Percentiles rank a stretch among this genome's conserved stretches.
These are phyloP conservation scores for Oikopleura dioica DNA, from an alignment of 23 tunicate species.

Conservation along the genomic window DNA sequence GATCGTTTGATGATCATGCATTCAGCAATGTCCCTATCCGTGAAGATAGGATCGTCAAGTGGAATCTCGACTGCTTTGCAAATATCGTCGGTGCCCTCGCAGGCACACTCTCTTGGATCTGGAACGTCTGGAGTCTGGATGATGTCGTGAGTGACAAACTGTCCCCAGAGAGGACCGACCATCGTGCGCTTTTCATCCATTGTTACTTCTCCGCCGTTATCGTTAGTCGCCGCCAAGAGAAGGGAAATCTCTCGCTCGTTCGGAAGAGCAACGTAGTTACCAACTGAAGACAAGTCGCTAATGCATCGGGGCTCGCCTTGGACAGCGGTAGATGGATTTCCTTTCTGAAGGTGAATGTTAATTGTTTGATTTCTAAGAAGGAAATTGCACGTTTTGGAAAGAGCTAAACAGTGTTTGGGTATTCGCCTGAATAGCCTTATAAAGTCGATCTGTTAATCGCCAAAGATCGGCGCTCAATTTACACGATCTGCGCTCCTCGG, in stretches of 20 bases:
- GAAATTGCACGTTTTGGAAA: no score
- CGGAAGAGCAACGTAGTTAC: background rate
- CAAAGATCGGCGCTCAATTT: background rate
- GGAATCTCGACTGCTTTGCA: background rate
- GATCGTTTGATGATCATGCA: background rate
- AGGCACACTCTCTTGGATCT: background rate
- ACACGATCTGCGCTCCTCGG: background rate
- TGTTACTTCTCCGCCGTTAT: background rate
- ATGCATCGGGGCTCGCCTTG: conserved; percentile 8
- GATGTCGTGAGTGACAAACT: conserved; percentile 6
- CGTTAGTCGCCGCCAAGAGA: background rate
- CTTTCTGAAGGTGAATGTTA: no score
- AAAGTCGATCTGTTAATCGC: no score
- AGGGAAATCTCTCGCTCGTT: conserved; percentile 5
- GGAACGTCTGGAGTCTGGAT: background rate
- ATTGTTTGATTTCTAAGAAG: no score
- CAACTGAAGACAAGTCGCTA: background rate
- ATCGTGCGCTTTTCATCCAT: background rate
- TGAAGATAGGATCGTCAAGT: background rate
- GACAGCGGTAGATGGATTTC: no score
- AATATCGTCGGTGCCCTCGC: background rate
- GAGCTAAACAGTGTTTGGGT: no score
- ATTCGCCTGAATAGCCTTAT: no score
- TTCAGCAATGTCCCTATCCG: background rate
- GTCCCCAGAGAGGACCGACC: conserved; percentile 12